A percentile compares a stretch with the other conserved stretches of the same genome.
These are phyloP conservation scores for Scaptomyza flava DNA, from an alignment of 2,888 invertebrate species.

Conservation along the genomic window DNA sequence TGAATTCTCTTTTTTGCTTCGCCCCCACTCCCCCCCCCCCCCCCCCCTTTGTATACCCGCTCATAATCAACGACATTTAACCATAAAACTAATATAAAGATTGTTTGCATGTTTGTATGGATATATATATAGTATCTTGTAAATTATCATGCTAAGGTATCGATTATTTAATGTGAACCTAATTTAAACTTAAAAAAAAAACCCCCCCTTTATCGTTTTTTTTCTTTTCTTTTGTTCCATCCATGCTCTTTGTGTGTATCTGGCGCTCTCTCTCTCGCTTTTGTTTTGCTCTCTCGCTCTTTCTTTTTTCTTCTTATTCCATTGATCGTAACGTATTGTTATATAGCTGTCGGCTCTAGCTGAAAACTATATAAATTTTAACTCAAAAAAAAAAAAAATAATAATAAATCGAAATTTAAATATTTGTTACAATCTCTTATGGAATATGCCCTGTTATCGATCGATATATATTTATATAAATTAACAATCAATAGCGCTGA, in stretches of 20 bases:
- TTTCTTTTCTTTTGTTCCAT: neutral
- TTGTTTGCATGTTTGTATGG: conserved; percentile 11
- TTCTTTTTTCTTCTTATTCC: neutral
- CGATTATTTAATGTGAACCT: conserved; percentile 10
- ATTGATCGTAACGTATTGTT: neutral
- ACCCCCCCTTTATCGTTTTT: neutral
- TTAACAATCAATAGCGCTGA: conserved; percentile 29
- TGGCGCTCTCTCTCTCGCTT: neutral
- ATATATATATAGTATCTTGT: neutral
- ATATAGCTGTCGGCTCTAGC: conserved; percentile 52
- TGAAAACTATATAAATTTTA: conserved; percentile 27
- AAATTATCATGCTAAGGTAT: conserved; percentile 2
- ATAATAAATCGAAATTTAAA: neutral
- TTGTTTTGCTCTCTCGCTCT: neutral
- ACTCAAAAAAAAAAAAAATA: conserved; percentile 12
- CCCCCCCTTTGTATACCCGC: neutral
- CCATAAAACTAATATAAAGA: conserved; percentile 3
- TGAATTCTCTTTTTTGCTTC: conserved; percentile 19
- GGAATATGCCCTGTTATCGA: conserved; percentile 3
- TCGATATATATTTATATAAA: conserved; percentile 1
- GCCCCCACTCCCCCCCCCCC: conserved; percentile 3
- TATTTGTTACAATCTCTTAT: neutral
- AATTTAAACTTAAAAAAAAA: conserved; percentile 9
- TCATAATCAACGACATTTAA: conserved; percentile 5
- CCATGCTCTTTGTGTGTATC: neutral